A percentile compares a stretch with the other conserved stretches of the same genome.
These are phyloP conservation scores for Nectonema munidae DNA, from an alignment of 2,888 invertebrate genomes.

Conservation along the genomic window DNA sequence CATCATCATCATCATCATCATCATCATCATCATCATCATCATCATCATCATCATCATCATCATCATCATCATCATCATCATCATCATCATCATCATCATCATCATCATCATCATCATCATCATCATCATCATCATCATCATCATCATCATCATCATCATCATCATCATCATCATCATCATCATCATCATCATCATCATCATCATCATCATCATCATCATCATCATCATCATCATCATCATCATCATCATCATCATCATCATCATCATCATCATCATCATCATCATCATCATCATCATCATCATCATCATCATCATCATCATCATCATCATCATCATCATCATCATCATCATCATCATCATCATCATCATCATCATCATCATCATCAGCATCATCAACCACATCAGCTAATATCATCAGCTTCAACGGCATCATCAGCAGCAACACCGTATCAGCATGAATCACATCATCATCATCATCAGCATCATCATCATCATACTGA, in stretches of 20 bases:
- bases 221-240: constrained; percentile 5
- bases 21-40: constrained; percentile 5
- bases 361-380: too few species aligned
- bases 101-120: constrained; percentile 5
- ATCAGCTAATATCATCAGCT: too few species aligned
- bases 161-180: constrained; percentile 5
- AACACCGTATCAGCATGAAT: too few species aligned
- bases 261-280: constrained; percentile 5
- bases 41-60: constrained; percentile 5
- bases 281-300: constrained; percentile 5
- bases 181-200: constrained; percentile 5
- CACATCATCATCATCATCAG: too few species aligned
- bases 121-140: constrained; percentile 5
- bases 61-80: constrained; percentile 5
- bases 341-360: constrained; percentile 5
- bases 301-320: constrained; percentile 5
- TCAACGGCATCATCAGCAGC: too few species aligned
- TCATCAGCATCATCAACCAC: too few species aligned
- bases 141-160: constrained; percentile 5
- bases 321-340: constrained; percentile 5
- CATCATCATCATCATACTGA: too few species aligned
- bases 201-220: constrained; percentile 5
- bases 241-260: constrained; percentile 5
- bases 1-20: constrained; percentile 5
- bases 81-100: constrained; percentile 5